A percentile compares a stretch with the other conserved stretches of the same genome.
phyloP scores from a whole-genome alignment of 2,888 invertebrate genomes.

The Hypolimnas misippus region DNA sequence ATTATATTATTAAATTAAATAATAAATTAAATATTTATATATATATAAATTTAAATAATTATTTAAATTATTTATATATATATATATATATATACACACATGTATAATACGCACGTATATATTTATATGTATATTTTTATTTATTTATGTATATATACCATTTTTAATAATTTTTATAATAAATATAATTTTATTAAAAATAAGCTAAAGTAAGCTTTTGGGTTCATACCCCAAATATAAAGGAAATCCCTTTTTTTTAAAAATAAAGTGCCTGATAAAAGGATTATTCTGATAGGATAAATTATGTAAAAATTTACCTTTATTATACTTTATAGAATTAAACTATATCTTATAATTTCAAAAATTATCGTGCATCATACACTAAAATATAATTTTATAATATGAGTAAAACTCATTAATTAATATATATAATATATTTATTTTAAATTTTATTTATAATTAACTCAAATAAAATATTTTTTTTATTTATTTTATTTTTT shows the following conservation, averaged over 20 bases:
- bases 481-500: conserved; percentile 77
- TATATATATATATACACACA: conserved; percentile 19
- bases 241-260: conserved; percentile 64
- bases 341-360: conserved; percentile 85
- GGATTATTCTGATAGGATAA: conserved; percentile 78
- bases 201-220: conserved; percentile 85
- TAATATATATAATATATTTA: conserved; percentile 17
- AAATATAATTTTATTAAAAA: conserved; percentile 57
- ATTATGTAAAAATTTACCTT: conserved; percentile 74
- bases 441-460: conserved; percentile 48
- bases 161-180: conserved; percentile 46
- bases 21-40: conserved; percentile 45
- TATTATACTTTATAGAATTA: conserved; percentile 86
- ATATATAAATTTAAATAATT: conserved; percentile 36
- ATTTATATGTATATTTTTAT: conserved; percentile 46
- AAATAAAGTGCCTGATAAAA: conserved; percentile 76
- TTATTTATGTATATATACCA: conserved; percentile 45
- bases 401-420: background rate
- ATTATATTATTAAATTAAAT: conserved; percentile 29
- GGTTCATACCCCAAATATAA: conserved; percentile 83
- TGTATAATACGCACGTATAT: background rate
- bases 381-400: conserved; percentile 75
- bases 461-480: conserved; percentile 71
- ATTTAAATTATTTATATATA: conserved; percentile 40
- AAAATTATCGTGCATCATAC: conserved; percentile 86